Base-by-base conservation (phyloP, 2,888 invertebrate genomes). In the Anorthoa munda region DNA sequence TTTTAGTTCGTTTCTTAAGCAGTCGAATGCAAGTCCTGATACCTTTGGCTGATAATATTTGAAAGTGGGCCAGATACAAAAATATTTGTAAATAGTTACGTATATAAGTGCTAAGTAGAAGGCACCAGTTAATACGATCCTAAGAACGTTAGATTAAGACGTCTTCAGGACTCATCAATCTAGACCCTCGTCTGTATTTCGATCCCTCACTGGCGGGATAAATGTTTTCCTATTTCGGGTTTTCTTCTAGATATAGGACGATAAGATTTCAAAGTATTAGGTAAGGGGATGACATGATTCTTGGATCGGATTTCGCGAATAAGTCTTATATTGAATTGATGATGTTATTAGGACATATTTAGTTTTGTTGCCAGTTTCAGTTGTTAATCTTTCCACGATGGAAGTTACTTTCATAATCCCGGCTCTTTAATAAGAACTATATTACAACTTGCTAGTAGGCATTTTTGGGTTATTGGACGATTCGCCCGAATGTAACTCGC, bases 121-220 rank as follows among this genome's bases (percentile, higher is more conserved):
- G 56, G 56, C 39, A 53, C 17, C 15, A 58, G 61, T 61, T 77
- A 70, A 79, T 61, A 53, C 51, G 65, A 60, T 79, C 15, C 60
- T 26, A 39, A 80, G 61, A 53, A 58, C 61, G 79, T 45, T 68
- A 72, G 65, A 72, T 75, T 76, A 72, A 76, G 77, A 82, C 26
- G 65, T 80, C 18, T 73, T 66, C 74, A 59, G 60, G 39, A 68
- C 65, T 66, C 80, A 80, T 79, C 81, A 75, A 80, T 81, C 75
- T 75, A 75, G 70, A 81, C 81, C 84, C 84, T 75, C 75, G 81
- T 83, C 76, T 70, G 65, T 75, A 81, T 75, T 70, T 65, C 66
- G 67, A 81, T 79, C 74, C 64, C 13, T 70, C 64, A 39, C 66
- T 56, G 56, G 46, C 53, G 45, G 45, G 56, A 67, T 80, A 75